A percentile compares a stretch with the other conserved stretches of the same genome.
These are phyloP conservation scores for Apis cerana DNA, from an alignment of 1,140 invertebrate species.

Conservation along the genomic window DNA sequence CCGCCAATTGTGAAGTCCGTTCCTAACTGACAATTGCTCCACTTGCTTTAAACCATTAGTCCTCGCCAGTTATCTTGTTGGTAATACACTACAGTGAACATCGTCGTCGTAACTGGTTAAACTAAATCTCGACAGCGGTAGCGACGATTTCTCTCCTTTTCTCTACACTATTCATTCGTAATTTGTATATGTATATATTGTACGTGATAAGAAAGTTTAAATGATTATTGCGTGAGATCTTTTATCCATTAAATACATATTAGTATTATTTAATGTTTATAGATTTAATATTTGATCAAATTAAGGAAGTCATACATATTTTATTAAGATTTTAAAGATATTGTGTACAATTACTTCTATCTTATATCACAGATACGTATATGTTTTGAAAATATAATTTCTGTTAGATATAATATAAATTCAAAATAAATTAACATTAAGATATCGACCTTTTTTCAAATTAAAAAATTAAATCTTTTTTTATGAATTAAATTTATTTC, in stretches of 20 bases:
- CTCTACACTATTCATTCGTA: neutral
- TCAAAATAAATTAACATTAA: neutral
- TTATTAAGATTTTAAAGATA: neutral
- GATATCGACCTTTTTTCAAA: slow-evolving; percentile 10
- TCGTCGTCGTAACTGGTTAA: slow-evolving; percentile 57
- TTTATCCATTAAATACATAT: neutral
- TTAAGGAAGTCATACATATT: neutral
- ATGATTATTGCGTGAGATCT: neutral
- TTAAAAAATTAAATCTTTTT: neutral
- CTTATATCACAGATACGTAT: neutral
- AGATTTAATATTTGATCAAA: neutral
- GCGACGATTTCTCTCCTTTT: slow-evolving; percentile 11
- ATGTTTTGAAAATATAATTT: neutral
- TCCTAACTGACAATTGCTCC: slow-evolving; percentile 74
- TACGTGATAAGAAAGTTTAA: neutral
- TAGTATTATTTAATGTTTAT: neutral
- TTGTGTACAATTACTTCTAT: neutral
- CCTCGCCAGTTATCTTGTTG: slow-evolving; percentile 69
- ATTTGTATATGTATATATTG: slow-evolving; percentile 4
- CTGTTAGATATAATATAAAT: neutral
- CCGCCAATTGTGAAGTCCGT: slow-evolving; percentile 70
- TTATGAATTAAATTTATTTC: slow-evolving; percentile 2
- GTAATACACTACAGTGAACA: slow-evolving; percentile 66
- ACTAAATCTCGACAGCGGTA: slow-evolving; percentile 12
- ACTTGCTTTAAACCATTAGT: slow-evolving; percentile 70